These are phyloP conservation scores for Holotrichia oblita DNA, from an alignment of 1,140 invertebrate species.

Conservation along the genomic window DNA sequence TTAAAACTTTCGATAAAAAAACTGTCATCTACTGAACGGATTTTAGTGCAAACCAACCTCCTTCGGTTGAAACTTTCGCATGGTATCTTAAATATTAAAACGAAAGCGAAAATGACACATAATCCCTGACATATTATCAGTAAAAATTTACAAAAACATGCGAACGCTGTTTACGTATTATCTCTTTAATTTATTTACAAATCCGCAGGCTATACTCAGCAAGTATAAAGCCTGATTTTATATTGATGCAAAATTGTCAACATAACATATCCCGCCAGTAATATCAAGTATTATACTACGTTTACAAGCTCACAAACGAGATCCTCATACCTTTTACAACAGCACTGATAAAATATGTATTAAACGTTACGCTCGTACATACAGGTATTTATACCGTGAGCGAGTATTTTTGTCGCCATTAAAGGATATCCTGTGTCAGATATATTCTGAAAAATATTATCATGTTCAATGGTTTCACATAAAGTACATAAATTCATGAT, in stretches of 20 bases:
- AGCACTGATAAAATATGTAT: background rate
- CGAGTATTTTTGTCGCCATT: conserved; percentile 14
- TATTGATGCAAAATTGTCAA: background rate
- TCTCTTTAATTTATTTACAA: no score
- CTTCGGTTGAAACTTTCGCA: no score
- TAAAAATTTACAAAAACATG: no score
- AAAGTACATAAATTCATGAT: no score
- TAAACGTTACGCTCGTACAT: background rate
- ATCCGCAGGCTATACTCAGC: no score
- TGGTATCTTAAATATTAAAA: no score
- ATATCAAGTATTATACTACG: background rate
- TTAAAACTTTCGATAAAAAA: no score
- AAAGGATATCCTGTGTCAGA: conserved; percentile 33
- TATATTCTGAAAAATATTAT: conserved; percentile 11
- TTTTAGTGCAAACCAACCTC: no score
- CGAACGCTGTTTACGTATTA: no score
- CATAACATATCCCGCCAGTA: background rate
- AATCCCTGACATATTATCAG: no score
- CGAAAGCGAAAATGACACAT: no score
- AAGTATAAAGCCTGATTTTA: background rate
- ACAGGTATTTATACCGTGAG: background rate
- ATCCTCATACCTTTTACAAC: background rate
- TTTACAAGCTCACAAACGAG: background rate
- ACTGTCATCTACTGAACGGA: no score
- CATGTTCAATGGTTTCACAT: background rate